Percentiles rank a stretch among this genome's conserved stretches.
Evolutionary conservation across 2,797 vertebrate genomes (phyloP).

Genomic region (Champsocephalus gunnari): DNA sequence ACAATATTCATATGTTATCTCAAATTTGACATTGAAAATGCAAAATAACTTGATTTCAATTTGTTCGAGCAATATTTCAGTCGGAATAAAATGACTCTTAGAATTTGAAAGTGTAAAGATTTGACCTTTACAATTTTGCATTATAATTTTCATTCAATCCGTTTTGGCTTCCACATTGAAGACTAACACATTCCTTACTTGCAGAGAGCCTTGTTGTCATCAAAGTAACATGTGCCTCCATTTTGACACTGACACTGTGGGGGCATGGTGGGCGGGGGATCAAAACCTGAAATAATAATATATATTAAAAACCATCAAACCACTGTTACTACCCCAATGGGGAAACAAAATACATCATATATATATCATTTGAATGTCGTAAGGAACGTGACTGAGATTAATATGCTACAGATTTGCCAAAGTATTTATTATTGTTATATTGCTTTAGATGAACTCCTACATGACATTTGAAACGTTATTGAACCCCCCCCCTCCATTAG

Average conservation of each 20-base stretch:
- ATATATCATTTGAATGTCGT: neutral
- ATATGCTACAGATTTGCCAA: neutral
- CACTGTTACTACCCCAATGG: neutral
- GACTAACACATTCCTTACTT: slow-evolving; percentile 60
- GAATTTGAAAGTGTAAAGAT: too few relatives aligned
- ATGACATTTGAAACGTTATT: neutral
- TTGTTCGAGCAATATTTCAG: too few relatives aligned
- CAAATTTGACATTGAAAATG: too few relatives aligned
- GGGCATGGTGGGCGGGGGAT: slow-evolving; percentile 78
- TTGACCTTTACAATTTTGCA: too few relatives aligned
- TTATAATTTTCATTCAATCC: too few relatives aligned
- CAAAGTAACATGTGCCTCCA: slow-evolving; percentile 81
- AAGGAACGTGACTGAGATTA: too few relatives aligned
- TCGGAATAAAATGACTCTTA: too few relatives aligned
- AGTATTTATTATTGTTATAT: neutral
- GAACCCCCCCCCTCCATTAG: neutral
- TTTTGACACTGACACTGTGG: slow-evolving; percentile 81
- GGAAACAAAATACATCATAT: neutral
- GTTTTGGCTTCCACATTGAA: too few relatives aligned
- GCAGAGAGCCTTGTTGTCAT: slow-evolving; percentile 81
- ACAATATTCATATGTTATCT: too few relatives aligned
- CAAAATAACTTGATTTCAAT: too few relatives aligned
- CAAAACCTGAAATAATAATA: slow-evolving; percentile 64
- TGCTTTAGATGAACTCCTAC: neutral
- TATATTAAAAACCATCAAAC: neutral